Base-by-base conservation (phyloP, 2,888 invertebrate genomes). In the Polia nebulosa region DNA sequence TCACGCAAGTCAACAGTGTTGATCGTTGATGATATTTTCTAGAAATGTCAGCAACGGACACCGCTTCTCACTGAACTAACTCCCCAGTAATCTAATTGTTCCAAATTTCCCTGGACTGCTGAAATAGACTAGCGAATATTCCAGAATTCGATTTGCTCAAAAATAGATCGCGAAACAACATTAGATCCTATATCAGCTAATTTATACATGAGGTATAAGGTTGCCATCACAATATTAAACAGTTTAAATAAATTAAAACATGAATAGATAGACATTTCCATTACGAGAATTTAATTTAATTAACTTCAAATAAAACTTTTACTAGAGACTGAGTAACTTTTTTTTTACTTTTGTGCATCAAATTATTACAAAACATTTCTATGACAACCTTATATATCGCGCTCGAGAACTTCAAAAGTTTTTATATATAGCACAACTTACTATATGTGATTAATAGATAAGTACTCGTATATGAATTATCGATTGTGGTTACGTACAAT, bases 31-130 rank as follows among this genome's bases (percentile, higher is more conserved):
- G 93, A 94, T 86, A 93, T 92, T 94, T 93, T 87, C 90, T 94
- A 93, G 88, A 95, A 95, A 95, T 91, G 88, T 92, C 95, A 95
- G 90, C 95, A 95, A 95, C 95, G 94, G 93, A 92, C 94, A 95
- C 94, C 89, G 93, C 91, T 88, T 91, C 92, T 90, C 87, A 90
- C 89, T 90, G 84, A 85, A 87, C 90, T 91, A 91, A 86, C 84
- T 86, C 89, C 91, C 87, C 80, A 83, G 47, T 86, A 88, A 66
- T 81, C 86, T 88, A 90, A 81, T 82, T 74, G 81, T 76, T 80
- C 90, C 92, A 83, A 91, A 90, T 89, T 61, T 71, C 72, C 76
- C 92, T 90, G 91, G 89, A 93, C 93, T 86, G 89, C 91, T 87
- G 90, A 92, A 92, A 89, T 77, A 75, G 88, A 87, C 90, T 88